These are phyloP conservation scores for Apamea sordens DNA, from an alignment of 2,888 invertebrate species.

Conservation along the genomic window DNA sequence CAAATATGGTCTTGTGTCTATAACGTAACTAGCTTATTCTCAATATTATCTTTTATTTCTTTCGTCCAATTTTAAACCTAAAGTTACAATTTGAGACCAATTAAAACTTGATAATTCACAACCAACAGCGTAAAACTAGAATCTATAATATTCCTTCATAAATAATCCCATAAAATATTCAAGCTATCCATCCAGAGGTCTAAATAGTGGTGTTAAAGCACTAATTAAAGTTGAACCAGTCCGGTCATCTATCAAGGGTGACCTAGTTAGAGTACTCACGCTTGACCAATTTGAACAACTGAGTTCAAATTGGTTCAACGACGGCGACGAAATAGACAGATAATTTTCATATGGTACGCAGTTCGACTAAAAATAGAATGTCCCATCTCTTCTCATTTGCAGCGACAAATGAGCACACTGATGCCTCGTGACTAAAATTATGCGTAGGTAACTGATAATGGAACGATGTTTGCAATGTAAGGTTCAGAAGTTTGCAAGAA, in stretches of 20 bases:
- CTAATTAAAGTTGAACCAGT: constrained; percentile 64
- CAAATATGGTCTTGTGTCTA: neutral
- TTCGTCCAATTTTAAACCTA: neutral
- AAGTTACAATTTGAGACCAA: constrained; percentile 13
- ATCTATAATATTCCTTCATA: constrained; percentile 38
- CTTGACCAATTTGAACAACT: constrained; percentile 53
- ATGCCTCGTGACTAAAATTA: constrained; percentile 25
- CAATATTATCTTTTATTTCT: neutral
- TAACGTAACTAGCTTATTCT: neutral
- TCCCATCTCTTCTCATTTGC: constrained; percentile 33
- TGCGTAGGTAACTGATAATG: constrained; percentile 18
- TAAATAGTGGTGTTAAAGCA: constrained; percentile 62
- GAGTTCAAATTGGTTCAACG: constrained; percentile 49
- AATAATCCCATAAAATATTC: constrained; percentile 56
- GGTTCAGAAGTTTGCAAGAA: neutral
- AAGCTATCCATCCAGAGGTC: constrained; percentile 54
- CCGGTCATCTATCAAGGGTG: constrained; percentile 73
- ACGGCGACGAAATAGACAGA: constrained; percentile 49
- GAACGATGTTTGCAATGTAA: constrained; percentile 1
- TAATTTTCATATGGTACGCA: constrained; percentile 42
- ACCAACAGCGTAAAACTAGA: constrained; percentile 12
- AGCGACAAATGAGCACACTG: constrained; percentile 35
- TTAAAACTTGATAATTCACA: constrained; percentile 24
- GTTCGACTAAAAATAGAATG: constrained; percentile 51
- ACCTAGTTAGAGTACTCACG: constrained; percentile 67